Evolutionary conservation across 1,140 invertebrate genomes (phyloP), one percentile per base, ranked within the genome.

Genomic region (Trissolcus basalis): DNA sequence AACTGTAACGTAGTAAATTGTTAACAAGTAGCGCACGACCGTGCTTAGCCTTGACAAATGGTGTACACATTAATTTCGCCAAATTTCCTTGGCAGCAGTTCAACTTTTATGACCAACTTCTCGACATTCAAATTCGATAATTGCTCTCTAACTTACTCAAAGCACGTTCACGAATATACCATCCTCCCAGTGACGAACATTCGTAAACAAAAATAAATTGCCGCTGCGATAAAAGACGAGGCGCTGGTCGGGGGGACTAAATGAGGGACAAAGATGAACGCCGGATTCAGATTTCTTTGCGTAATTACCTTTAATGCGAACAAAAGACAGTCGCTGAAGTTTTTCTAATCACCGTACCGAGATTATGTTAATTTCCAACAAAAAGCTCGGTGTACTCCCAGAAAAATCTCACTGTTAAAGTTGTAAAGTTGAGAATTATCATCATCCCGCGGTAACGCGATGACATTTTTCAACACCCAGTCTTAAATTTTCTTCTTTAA

Each of bases 51-150:
- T 64, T 72, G 69, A 72, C 60, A 72, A 72, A 72, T 59, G 58
- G 47, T 59, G 60, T 72, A 59, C 69, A 72, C 54, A 72, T 72
- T 64, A 72, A 72, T 72, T 64, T 64, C 47, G 41, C 60, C 48
- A 53, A 72, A 72, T 65, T 72, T 72, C 69, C 61, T 67, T 73
- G 70, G 70, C 70, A 61, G 44, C 6, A 50, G 48, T 55, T 73
- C 70, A 67, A 67, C 13, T 65, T 73, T 60, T 60, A 60, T 55
- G 55, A 60, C 49, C 50, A 65, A 72, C 14, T 60, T 65, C 27
- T 54, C 54, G 35, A 35, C 55, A 58, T 65, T 65, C 49, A 48
- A 53, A 72, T 59, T 59, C 44, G 55, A 72, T 72, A 64, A 72
- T 72, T 72, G 60, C 54, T 47, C 43, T 63, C 47, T 35, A 72